Evolutionary conservation across 2,113 vertebrate genomes (phyloP), one percentile per base, ranked within the genome.

Genomic region (Colius striatus): DNA sequence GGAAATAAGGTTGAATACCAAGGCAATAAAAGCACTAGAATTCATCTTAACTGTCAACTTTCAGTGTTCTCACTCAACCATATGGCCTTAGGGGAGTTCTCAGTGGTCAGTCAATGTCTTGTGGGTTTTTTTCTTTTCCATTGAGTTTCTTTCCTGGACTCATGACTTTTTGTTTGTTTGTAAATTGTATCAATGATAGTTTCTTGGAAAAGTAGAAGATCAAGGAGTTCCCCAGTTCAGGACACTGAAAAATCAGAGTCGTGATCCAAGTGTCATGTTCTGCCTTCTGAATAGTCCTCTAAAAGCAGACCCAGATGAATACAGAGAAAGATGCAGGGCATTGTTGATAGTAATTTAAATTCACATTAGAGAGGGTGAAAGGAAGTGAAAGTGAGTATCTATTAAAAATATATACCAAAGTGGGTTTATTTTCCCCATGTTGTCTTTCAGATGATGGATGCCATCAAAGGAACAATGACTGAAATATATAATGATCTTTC

Each of bases 401-500:
- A 11, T 61, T 79, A 58, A 86, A 83, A 86, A 68, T 60, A 50
- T 1, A 2, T 27, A 43, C 23, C 5, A 60, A 51, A 79, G 1
- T 16, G 10, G 29, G 55, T 82, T 84, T 61, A 62, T 80, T 75
- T 62, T 74, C 67, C 2, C 67, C 2, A 15, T 84, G 87, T 72
- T 94, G 2, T 94, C 76, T 98, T 98, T 51, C 97, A 99, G 99
- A 99, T 99, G 95, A 99, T 99, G 99, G 99, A 99, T 82, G 98
- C 99, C 14, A 99, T 99, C 92, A 99, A 99, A 98, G 99, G 99
- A 93, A 99, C 99, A 23, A 99, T 99, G 99, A 99, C 99, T 5
- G 99, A 99, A 97, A 99, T 99, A 84, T 99, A 99, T 93, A 99
- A 99, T 12, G 99, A 99, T 89, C 99, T 99, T 75, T 99, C 99